A percentile compares a stretch with the other conserved stretches of the same genome.
Conservation (phyloP, 2,113 vertebrate genomes). For the Panthera tigris region DNA sequence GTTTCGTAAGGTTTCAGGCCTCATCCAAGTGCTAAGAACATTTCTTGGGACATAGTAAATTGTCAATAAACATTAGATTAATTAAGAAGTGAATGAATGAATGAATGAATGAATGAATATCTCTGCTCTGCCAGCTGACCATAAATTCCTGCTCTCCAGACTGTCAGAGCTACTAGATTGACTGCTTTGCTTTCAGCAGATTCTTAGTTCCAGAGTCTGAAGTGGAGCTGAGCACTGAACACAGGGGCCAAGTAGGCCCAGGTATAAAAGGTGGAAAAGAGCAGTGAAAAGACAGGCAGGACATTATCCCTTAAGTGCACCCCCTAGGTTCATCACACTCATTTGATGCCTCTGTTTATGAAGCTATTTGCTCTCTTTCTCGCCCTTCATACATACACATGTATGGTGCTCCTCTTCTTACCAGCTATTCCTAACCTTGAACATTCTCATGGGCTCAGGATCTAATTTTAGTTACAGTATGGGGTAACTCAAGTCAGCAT, state of each 20-base stretch:
- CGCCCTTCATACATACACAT: background rate
- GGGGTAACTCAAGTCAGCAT: background rate
- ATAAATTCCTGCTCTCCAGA: background rate
- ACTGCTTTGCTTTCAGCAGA: background rate
- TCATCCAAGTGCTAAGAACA: background rate
- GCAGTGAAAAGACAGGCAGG: background rate
- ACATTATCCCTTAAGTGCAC: rapidly evolving
- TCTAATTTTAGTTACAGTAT: background rate
- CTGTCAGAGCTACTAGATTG: background rate
- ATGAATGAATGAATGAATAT: background rate
- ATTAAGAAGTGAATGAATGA: background rate
- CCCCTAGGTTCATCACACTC: background rate
- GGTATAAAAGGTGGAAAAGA: background rate
- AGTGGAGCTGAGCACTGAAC: background rate
- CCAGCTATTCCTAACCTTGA: background rate
- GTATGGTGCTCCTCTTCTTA: background rate
- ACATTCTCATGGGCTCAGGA: background rate
- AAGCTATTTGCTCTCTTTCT: background rate
- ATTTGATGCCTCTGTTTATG: background rate
- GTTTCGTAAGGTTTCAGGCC: background rate
- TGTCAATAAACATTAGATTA: background rate
- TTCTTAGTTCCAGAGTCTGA: background rate
- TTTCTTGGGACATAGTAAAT: background rate
- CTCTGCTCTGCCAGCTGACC: background rate
- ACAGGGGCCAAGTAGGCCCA: rapidly evolving